These are phyloP conservation scores for Psittacula cyanocephala DNA, from an alignment of 2,113 vertebrate species.

Conservation along the genomic window DNA sequence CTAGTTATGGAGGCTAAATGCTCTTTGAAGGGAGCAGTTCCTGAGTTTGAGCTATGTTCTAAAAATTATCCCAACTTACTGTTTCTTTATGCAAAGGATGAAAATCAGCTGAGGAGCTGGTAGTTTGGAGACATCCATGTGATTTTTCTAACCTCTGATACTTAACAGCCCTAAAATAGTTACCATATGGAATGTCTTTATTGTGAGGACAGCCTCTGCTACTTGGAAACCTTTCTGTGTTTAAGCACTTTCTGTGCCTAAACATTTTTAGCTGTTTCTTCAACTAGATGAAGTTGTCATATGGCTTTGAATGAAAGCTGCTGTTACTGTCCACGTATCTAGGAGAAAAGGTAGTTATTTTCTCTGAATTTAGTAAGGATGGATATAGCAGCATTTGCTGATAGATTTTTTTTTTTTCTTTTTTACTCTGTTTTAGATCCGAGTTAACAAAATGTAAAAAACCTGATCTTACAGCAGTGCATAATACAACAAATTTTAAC, in stretches of 20 bases:
- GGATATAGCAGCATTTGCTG: neutral
- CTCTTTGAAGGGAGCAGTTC: neutral
- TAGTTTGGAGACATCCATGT: constrained; percentile 22
- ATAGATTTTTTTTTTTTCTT: neutral
- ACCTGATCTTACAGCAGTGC: neutral
- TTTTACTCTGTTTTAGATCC: neutral
- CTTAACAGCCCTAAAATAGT: constrained; percentile 45
- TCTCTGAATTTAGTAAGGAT: neutral
- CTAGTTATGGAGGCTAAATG: neutral
- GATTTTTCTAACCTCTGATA: constrained; percentile 52
- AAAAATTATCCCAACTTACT: neutral
- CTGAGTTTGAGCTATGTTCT: neutral
- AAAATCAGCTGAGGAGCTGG: constrained; percentile 11
- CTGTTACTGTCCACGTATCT: neutral
- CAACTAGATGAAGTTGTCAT: neutral
- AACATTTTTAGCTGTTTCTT: constrained; percentile 37
- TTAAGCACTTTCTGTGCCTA: constrained; percentile 36
- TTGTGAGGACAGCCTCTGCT: constrained; percentile 39
- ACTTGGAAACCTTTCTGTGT: constrained; percentile 17
- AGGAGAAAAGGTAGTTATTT: neutral
- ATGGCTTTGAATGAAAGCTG: constrained; percentile 9
- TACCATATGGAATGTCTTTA: constrained; percentile 51
- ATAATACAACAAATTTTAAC: neutral
- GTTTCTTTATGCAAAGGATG: neutral
- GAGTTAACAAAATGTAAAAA: neutral